Conservation (phyloP, 1,140 invertebrate species). For the Ephestia elutella region DNA sequence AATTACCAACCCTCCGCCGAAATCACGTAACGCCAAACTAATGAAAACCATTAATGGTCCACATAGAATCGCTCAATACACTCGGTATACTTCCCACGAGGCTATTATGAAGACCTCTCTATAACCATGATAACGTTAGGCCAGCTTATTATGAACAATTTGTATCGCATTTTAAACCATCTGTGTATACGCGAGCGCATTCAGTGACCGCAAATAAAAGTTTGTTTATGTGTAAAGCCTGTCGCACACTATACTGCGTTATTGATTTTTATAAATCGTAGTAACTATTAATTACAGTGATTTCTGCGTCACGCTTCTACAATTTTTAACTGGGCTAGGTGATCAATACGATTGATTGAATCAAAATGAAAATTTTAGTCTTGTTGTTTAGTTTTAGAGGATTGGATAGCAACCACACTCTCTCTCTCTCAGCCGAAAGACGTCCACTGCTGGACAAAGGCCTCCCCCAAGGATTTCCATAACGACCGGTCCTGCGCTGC, state of each 20-base stretch:
- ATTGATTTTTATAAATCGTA: neutral
- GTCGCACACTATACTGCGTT: neutral
- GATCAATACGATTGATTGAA: no score
- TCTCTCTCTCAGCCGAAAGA: no score
- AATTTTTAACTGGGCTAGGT: no score
- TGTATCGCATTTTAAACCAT: neutral
- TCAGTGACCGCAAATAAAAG: conserved; percentile 20
- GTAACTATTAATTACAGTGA: no score
- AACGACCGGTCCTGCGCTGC: no score
- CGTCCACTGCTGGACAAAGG: no score
- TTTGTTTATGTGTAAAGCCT: conserved; percentile 21
- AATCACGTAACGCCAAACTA: conserved; percentile 20
- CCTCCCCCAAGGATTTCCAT: no score
- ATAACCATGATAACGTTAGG: conserved; percentile 23
- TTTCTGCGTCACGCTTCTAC: no score
- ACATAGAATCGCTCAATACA: conserved; percentile 43
- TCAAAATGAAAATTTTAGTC: no score
- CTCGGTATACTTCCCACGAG: conserved; percentile 43
- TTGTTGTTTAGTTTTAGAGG: no score
- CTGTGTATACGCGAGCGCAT: conserved; percentile 10
- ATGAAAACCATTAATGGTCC: conserved; percentile 34
- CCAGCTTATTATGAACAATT: neutral
- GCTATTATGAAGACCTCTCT: conserved; percentile 33
- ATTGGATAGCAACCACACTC: no score
- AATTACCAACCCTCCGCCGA: conserved; percentile 5